Conservation (phyloP, 2,888 invertebrate species). For the Synergus gifuensis region DNA sequence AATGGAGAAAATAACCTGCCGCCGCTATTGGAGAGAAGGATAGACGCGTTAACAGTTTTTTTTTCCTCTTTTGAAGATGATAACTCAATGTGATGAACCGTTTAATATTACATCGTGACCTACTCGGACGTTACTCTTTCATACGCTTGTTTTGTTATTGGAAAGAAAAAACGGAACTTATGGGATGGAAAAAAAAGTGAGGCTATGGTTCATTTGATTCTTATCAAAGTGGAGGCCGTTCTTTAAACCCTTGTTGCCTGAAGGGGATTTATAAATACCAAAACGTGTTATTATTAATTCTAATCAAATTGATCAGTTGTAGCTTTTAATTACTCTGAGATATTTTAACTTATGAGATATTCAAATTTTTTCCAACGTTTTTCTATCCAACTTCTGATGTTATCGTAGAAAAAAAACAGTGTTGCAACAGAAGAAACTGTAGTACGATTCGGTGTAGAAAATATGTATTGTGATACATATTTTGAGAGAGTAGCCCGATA, state of each 20-base stretch:
- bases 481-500: neutral
- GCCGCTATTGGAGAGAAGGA: neutral
- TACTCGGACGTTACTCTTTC: neutral
- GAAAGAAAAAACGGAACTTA: neutral
- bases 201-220: neutral
- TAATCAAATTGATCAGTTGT: neutral
- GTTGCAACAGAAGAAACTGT: neutral
- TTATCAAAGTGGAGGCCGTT: neutral
- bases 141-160: constrained; percentile 4
- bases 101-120: constrained; percentile 20
- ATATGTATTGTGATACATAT: neutral
- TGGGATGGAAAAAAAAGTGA: neutral
- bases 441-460: no score
- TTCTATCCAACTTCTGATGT: neutral
- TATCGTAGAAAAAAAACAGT: neutral
- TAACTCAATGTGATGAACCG: constrained; percentile 40
- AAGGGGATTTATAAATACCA: neutral
- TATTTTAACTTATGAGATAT: neutral
- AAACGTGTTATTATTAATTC: neutral
- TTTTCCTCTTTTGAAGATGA: neutral
- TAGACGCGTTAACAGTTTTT: constrained; percentile 4
- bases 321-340: no score
- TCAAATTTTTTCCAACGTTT: neutral
- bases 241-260: neutral
- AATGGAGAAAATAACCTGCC: constrained; percentile 24